Percentiles rank a stretch among this genome's conserved stretches.
Conservation (phyloP, 2,888 invertebrate species). For the Eucriotettix oculatus region DNA sequence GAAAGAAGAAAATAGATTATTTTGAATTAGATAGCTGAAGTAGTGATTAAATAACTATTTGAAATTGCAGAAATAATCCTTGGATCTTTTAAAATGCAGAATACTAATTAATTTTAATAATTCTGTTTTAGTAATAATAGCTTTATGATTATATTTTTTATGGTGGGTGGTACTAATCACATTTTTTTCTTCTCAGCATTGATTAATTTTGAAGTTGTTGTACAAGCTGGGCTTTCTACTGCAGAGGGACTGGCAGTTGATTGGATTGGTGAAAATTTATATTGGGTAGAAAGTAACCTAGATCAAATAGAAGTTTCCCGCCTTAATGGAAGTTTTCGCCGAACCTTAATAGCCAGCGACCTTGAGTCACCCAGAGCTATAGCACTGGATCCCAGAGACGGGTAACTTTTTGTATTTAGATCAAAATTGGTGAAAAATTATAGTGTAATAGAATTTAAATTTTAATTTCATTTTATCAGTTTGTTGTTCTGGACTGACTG, state of each 20-base stretch:
- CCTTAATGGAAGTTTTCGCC: conserved; percentile 54
- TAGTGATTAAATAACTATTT: too few relatives aligned
- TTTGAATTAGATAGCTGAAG: too few relatives aligned
- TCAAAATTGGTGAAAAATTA: conserved; percentile 2
- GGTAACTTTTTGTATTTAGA: conserved; percentile 30
- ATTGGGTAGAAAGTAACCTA: conserved; percentile 74
- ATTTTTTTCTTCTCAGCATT: conserved; percentile 29
- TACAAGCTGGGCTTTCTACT: conserved; percentile 65
- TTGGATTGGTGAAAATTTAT: conserved; percentile 72
- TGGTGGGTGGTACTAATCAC: too few relatives aligned
- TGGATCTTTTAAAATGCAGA: too few relatives aligned
- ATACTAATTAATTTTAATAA: too few relatives aligned
- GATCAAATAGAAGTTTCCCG: conserved; percentile 71
- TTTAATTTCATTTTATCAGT: conserved; percentile 20
- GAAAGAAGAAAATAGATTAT: too few relatives aligned
- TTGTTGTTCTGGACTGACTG: conserved; percentile 79
- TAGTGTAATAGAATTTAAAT: background rate
- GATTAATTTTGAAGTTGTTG: conserved; percentile 62
- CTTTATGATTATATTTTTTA: too few relatives aligned
- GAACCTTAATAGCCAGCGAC: conserved; percentile 61
- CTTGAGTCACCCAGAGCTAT: conserved; percentile 76
- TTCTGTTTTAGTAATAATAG: too few relatives aligned
- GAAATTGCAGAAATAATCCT: too few relatives aligned
- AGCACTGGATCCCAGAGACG: conserved; percentile 59
- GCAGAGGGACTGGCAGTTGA: conserved; percentile 83